These are phyloP conservation scores for Microplitis deprimator DNA, from an alignment of 2,888 invertebrate genomes.

Conservation along the genomic window DNA sequence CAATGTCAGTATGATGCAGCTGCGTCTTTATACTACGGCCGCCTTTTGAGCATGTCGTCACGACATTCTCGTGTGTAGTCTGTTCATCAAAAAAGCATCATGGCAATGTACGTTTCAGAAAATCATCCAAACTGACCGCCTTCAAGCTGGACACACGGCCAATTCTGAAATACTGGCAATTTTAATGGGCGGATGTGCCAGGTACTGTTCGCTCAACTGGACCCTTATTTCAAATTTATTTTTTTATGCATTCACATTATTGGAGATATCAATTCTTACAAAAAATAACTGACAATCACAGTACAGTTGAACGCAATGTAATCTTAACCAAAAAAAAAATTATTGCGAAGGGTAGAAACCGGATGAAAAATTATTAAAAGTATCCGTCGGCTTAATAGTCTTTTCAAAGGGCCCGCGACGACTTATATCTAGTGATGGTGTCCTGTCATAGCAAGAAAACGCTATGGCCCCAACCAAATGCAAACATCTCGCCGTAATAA, in stretches of 20 bases:
- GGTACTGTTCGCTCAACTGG: conserved; percentile 26
- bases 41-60: conserved; percentile 30
- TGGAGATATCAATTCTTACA: too few species aligned
- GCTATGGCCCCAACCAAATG: conserved; percentile 52
- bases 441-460: conserved; percentile 10
- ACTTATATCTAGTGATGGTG: neutral
- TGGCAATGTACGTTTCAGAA: conserved; percentile 34
- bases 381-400: conserved; percentile 6
- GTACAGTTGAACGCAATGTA: too few species aligned
- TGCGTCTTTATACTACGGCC: conserved; percentile 51
- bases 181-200: conserved; percentile 45
- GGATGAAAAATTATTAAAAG: conserved; percentile 15
- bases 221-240: conserved; percentile 11
- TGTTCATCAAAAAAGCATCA: neutral
- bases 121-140: conserved; percentile 50
- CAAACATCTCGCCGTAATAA: conserved; percentile 63
- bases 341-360: neutral
- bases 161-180: conserved; percentile 58
- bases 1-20: conserved; percentile 60
- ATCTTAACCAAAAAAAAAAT: neutral
- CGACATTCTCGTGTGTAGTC: conserved; percentile 9
- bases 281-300: too few species aligned
- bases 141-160: conserved; percentile 52
- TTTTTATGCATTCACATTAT: too few species aligned
- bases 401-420: conserved; percentile 14